Base-by-base conservation (phyloP, 2,888 invertebrate species). In the Belgica antarctica region DNA sequence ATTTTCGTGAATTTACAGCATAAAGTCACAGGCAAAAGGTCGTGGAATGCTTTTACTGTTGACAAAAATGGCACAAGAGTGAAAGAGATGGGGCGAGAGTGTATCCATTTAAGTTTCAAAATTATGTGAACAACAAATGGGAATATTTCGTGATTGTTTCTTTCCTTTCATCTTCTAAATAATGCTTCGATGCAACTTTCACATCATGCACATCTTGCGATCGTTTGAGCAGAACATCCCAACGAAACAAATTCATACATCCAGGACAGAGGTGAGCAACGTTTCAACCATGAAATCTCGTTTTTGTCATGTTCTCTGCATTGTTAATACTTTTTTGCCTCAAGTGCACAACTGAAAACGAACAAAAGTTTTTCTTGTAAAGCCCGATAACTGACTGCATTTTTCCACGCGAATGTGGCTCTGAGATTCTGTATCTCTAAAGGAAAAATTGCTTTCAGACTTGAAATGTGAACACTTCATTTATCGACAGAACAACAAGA, bases 161-260 rank as follows among this genome's bases (percentile, higher is more conserved):
- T 34, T 34, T 17, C 27, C 17, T 63, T 7, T 41, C 15, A 62
- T 19, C 62, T 17, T 28, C 25, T 59, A 22, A 59, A 22, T n/a
- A n/a, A n/a, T 36, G n/a, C 47, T 47, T 17, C 3, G 8, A 57
- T 57, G 19, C 3, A 46, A 46, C 15, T 46, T 46, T 46, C 17
- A 12, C 46, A 46, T 46, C 4, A n/a, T n/a, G n/a, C n/a, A n/a
- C n/a, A n/a, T 17, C 34, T 15, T 15, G 4, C 4, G 15, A 46
- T 7, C 46, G 7, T 46, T 46, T 46, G 4, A 63, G 63, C 63
- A 70, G 70, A 70, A 25, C 70, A 61, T 61, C 70, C 59, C 12
- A 70, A 70, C 22, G 70, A 70, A 61, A 70, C 70, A 10, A 70
- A 70, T 41, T 70, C 70, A 17, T 70, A 70, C n/a, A 41, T 70